Evolutionary conservation across 2,888 invertebrate genomes (phyloP), one percentile per base, ranked within the genome.

Genomic region (Lasiommata megera): DNA sequence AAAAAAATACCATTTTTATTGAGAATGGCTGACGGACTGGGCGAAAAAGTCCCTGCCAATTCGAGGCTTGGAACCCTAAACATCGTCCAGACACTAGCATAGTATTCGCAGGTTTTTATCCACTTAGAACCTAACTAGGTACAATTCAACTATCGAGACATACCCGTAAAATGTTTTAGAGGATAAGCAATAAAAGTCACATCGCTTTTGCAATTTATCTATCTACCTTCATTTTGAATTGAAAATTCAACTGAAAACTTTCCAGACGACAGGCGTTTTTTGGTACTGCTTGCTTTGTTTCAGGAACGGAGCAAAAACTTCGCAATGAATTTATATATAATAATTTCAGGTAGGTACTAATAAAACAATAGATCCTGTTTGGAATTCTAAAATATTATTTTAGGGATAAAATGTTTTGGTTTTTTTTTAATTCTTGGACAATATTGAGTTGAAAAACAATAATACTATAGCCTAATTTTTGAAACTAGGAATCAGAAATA

Each of bases 151-250:
- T 38, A 28, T 38, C 28, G 47, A n/a, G 17, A 0, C n/a, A n/a
- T n/a, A n/a, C 23, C 29, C 38, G 29, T 51, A 51, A 51, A 50
- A 28, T 29, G 38, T 14, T 37, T 38, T 23, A 23, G 11, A 28
- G 50, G 16, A 16, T 38, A 8, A 38, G 16, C 29, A 14, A 38
- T 51, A 51, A 51, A 51, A 51, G 38, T 50, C 48, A 36, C 48
- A 36, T 36, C 18, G n/a, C n/a, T 34, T 36, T 48, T 8, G 18
- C 12, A 18, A 48, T 47, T 43, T 47, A 47, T 47, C 31, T 47
- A 47, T 47, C 31, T 36, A 18, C 48, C 37, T 48, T 23, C 37
- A 18, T 36, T 48, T 37, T 34, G 18, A 18, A 47, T 14, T 48
- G 16, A 31, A 48, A 36, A 36, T 47, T 12, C 12, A 16, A 48